Conservation (phyloP, 2,113 vertebrate genomes). For the Catharus fuscescens region DNA sequence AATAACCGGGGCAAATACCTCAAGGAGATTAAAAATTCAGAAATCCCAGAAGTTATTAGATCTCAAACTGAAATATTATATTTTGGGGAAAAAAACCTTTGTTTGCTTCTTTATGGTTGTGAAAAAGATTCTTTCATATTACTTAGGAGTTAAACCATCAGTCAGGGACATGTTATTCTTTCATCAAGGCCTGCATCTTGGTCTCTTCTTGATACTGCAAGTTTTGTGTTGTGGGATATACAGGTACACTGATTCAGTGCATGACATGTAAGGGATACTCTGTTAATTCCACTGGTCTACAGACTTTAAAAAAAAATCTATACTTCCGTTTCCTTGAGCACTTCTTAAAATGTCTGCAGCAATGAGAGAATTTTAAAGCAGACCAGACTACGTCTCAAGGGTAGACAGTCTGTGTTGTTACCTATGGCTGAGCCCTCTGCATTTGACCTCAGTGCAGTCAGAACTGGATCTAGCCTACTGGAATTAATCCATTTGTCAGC, state of each 20-base stretch:
- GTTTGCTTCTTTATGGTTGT: neutral
- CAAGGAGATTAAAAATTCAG: neutral
- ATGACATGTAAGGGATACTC: neutral
- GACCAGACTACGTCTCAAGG: neutral
- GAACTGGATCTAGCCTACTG: neutral
- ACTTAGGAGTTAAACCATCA: neutral
- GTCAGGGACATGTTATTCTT: neutral
- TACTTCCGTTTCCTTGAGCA: neutral
- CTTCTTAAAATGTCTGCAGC: neutral
- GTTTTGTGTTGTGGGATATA: neutral
- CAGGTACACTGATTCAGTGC: neutral
- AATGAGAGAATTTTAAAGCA: neutral
- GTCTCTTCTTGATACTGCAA: neutral
- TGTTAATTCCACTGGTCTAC: neutral
- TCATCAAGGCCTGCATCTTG: neutral
- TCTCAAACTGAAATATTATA: neutral
- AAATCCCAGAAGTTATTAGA: neutral
- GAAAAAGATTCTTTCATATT: neutral
- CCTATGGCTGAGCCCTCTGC: neutral
- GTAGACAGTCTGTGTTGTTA: neutral
- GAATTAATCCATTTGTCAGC: neutral
- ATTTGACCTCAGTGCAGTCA: neutral
- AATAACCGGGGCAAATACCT: neutral
- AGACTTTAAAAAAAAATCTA: neutral
- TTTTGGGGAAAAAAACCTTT: neutral